phyloP scores from a whole-genome alignment of 2,888 invertebrate genomes.

The Cephus pygmeus region DNA sequence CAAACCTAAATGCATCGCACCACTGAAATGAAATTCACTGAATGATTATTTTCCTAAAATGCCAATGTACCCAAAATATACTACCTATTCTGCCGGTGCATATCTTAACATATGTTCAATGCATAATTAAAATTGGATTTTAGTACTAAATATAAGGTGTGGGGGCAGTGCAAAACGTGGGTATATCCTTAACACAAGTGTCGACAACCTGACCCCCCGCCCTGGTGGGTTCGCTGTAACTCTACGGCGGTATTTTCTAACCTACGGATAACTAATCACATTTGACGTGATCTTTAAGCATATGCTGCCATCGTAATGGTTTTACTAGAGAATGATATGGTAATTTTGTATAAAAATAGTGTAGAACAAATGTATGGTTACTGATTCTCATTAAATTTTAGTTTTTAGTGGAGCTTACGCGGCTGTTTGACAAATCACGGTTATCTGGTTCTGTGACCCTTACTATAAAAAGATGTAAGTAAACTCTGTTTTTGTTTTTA shows the following conservation, averaged over 20 bases:
- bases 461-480: constrained; percentile 95
- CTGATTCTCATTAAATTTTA: constrained; percentile 63
- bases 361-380: background rate
- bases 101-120: no score
- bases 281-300: constrained; percentile 43
- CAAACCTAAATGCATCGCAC: no score
- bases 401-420: constrained; percentile 86
- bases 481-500: constrained; percentile 18
- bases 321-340: constrained; percentile 76
- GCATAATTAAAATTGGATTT: no score
- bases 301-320: constrained; percentile 70
- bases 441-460: constrained; percentile 82
- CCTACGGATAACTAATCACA: background rate
- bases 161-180: no score
- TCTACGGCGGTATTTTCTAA: background rate
- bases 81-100: no score
- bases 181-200: no score
- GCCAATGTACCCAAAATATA: no score
- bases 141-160: no score
- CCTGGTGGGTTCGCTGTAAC: no score
- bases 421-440: constrained; percentile 88
- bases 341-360: constrained; percentile 58
- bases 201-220: no score
- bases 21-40: no score
- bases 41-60: no score